Conservation (phyloP, 2,797 vertebrate species). For the Etheostoma perlongum region DNA sequence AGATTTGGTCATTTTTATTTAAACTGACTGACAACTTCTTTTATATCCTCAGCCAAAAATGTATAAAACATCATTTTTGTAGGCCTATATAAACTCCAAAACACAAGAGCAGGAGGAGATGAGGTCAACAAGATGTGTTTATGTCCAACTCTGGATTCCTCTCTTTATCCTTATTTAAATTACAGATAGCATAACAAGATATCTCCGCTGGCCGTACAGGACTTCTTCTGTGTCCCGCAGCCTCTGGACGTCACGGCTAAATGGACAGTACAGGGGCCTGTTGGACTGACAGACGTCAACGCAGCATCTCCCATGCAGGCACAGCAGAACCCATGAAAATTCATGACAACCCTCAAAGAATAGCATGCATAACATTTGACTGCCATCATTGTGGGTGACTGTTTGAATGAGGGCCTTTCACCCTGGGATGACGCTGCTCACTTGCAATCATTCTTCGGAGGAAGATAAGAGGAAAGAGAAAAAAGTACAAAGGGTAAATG, state of each 20-base stretch:
- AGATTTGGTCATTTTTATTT: neutral
- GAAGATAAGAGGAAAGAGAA: neutral
- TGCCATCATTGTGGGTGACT: neutral
- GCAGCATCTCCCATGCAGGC: neutral
- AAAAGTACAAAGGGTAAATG: neutral
- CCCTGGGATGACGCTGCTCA: neutral
- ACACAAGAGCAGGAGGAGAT: conserved; percentile 1
- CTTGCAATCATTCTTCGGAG: neutral
- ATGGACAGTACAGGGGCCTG: conserved; percentile 30
- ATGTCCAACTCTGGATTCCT: conserved; percentile 6
- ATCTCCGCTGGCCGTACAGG: conserved; percentile 39
- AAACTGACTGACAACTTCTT: neutral
- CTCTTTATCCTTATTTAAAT: conserved; percentile 36
- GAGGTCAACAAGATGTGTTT: conserved; percentile 20
- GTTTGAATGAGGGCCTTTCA: conserved; percentile 1
- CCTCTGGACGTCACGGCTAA: conserved; percentile 51
- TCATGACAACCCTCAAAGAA: conserved; percentile 37
- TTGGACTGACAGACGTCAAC: conserved; percentile 17
- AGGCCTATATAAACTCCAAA: neutral
- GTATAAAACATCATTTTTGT: neutral
- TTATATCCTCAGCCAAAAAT: neutral
- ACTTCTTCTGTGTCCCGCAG: conserved; percentile 57
- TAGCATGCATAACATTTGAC: conserved; percentile 16
- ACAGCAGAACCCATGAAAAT: conserved; percentile 50
- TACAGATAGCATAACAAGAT: conserved; percentile 20